These are phyloP conservation scores for Scrobipalpa costella DNA, from an alignment of 2,888 invertebrate species.

Conservation along the genomic window DNA sequence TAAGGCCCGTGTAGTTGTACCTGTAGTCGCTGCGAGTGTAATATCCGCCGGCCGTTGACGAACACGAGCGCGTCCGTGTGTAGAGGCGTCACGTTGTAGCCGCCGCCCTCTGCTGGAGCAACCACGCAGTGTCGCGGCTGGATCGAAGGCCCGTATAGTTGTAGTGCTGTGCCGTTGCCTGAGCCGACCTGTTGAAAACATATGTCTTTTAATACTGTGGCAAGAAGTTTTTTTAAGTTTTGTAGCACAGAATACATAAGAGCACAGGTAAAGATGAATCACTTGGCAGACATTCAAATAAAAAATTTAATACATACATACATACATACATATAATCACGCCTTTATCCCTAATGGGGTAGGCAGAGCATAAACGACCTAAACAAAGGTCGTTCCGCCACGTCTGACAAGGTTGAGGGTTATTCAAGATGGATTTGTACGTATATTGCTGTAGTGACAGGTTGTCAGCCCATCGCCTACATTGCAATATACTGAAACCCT, in stretches of 20 bases:
- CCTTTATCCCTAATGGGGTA: too few species aligned
- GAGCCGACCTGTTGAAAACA: slow-evolving; percentile 82
- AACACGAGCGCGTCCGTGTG: slow-evolving; percentile 96
- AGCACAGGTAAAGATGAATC: background rate
- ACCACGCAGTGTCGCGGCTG: slow-evolving; percentile 97
- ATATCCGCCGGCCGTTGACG: slow-evolving; percentile 95
- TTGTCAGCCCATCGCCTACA: too few species aligned
- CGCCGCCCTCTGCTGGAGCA: slow-evolving; percentile 94
- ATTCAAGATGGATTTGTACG: too few species aligned
- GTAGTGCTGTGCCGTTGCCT: slow-evolving; percentile 89
- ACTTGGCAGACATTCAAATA: too few species aligned
- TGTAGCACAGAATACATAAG: too few species aligned
- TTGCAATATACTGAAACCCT: too few species aligned
- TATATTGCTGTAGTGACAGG: too few species aligned
- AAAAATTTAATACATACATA: too few species aligned
- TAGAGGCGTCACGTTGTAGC: slow-evolving; percentile 96
- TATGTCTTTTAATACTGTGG: background rate
- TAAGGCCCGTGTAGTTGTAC: slow-evolving; percentile 94
- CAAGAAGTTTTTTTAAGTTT: background rate
- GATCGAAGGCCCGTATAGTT: slow-evolving; percentile 94
- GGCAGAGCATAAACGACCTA: too few species aligned
- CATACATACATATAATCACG: too few species aligned
- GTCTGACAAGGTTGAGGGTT: too few species aligned
- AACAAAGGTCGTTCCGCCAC: too few species aligned
- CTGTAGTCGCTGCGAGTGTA: slow-evolving; percentile 95